phyloP scores from a whole-genome alignment of 2,797 vertebrate species.

The Propithecus deckenii region DNA sequence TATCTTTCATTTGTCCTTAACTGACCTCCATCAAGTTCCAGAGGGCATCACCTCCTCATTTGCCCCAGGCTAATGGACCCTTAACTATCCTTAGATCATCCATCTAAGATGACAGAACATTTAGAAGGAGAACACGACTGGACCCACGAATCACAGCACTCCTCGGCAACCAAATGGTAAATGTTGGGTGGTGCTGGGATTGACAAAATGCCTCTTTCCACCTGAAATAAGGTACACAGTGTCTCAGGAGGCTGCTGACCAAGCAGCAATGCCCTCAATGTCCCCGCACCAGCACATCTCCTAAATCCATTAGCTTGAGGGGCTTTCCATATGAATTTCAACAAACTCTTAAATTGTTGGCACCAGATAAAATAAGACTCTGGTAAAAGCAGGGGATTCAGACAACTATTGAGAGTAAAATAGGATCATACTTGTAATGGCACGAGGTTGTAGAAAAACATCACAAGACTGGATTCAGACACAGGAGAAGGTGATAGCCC shows the following conservation, averaged over 20 bases:
- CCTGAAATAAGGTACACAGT: background rate
- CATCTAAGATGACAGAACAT: constrained; percentile 66
- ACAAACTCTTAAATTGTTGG: background rate
- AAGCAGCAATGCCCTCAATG: background rate
- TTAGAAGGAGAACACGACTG: constrained; percentile 36
- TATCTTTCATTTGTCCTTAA: constrained; percentile 78
- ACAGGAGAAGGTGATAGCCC: background rate
- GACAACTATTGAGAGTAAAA: background rate
- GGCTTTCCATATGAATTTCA: background rate
- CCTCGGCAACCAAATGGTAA: background rate
- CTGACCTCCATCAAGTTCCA: constrained; percentile 70
- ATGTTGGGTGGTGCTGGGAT: background rate
- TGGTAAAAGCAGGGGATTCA: background rate
- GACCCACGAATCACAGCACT: background rate
- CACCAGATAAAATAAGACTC: constrained; percentile 5
- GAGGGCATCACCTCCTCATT: constrained; percentile 55
- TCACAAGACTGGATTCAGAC: background rate
- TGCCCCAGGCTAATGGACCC: constrained; percentile 71
- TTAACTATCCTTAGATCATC: constrained; percentile 56
- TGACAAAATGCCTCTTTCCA: background rate
- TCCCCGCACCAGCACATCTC: background rate
- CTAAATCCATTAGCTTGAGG: background rate
- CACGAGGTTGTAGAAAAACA: background rate
- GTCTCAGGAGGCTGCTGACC: background rate
- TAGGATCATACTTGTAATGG: background rate